phyloP scores from a whole-genome alignment of 1,140 invertebrate genomes.

The Arctopsyche grandis region DNA sequence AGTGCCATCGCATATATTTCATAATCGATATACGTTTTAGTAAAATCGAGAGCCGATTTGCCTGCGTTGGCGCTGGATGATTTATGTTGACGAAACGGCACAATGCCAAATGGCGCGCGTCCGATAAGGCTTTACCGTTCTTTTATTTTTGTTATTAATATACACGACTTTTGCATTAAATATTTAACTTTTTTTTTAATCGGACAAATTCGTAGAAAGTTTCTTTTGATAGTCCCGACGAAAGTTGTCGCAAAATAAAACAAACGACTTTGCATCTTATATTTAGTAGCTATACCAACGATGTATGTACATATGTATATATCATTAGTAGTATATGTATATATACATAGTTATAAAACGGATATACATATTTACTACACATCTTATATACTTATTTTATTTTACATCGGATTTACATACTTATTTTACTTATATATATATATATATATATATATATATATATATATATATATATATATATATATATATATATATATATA shows the following conservation, averaged over 20 bases:
- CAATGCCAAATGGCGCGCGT: constrained; percentile 21
- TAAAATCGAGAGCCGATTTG: constrained; percentile 11
- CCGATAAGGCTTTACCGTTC: constrained; percentile 13
- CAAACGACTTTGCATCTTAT: too few relatives aligned
- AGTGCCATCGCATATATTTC: too few relatives aligned
- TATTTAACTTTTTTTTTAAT: background rate
- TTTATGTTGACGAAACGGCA: constrained; percentile 1
- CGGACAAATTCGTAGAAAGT: background rate
- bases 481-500: background rate
- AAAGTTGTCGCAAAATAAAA: too few relatives aligned
- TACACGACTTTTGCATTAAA: background rate
- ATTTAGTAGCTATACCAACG: too few relatives aligned
- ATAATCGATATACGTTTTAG: background rate
- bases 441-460: background rate
- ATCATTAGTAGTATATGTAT: too few relatives aligned
- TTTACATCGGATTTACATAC: background rate
- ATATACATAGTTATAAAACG: too few relatives aligned
- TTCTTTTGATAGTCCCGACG: background rate
- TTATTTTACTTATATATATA: background rate
- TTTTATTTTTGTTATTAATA: background rate
- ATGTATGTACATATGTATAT: too few relatives aligned
- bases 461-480: background rate
- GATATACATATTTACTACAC: too few relatives aligned
- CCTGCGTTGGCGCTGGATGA: constrained; percentile 18
- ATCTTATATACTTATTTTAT: too few relatives aligned